Percentiles rank a stretch among this genome's conserved stretches.
phyloP scores from a whole-genome alignment of 2,113 vertebrate genomes.

The Mionectes macconnelli region DNA sequence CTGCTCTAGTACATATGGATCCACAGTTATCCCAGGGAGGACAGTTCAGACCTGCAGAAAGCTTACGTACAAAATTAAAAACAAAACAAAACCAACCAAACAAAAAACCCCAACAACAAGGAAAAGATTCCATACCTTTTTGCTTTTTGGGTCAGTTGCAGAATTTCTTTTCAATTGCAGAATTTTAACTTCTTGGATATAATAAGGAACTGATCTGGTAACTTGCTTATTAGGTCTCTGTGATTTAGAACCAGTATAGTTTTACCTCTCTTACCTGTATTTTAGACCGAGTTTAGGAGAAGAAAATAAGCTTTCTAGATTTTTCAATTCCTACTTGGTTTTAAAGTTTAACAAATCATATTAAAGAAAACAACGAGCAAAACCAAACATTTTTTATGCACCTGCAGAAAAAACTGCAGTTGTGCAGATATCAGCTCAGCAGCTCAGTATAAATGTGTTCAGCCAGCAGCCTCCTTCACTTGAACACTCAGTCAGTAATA shows the following conservation, averaged over 20 bases:
- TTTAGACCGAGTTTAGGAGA: not conserved
- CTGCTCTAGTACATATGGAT: not conserved
- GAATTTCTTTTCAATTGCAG: not conserved
- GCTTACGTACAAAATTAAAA: not conserved
- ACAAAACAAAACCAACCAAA: not conserved
- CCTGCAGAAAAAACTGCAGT: not conserved
- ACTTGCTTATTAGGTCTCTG: not conserved
- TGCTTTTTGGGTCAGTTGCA: not conserved
- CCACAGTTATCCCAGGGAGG: not conserved
- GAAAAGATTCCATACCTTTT: not conserved
- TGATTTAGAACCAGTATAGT: not conserved
- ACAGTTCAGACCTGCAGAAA: not conserved
- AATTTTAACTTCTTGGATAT: not conserved
- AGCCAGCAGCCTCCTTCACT: not conserved
- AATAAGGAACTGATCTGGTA: not conserved
- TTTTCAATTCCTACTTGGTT: not conserved
- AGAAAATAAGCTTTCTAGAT: not conserved
- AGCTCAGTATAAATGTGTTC: not conserved
- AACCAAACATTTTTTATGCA: not conserved
- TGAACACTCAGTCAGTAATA: not conserved
- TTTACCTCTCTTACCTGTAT: not conserved
- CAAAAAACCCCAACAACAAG: rapidly evolving
- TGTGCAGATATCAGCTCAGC: not conserved
- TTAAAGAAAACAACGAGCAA: not conserved
- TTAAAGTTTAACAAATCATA: not conserved